These are phyloP conservation scores for Chelon labrosus DNA, from an alignment of 2,797 vertebrate genomes.

Conservation along the genomic window DNA sequence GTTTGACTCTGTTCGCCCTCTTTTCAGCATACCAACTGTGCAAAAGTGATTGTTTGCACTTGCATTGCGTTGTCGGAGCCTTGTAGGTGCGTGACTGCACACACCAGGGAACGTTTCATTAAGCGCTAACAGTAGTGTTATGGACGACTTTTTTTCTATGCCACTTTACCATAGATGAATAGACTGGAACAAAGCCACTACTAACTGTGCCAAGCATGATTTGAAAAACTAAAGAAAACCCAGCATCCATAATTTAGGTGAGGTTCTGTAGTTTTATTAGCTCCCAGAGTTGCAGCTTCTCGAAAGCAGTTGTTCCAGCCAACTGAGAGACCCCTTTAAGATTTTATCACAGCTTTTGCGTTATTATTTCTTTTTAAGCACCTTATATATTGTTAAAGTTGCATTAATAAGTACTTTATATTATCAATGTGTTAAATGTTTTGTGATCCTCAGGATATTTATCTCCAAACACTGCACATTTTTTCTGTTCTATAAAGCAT, in stretches of 20 bases:
- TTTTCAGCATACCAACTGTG: background rate
- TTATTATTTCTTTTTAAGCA: background rate
- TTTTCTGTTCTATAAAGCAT: too few relatives aligned
- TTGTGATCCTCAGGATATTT: background rate
- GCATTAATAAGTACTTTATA: background rate
- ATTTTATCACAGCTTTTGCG: slow-evolving; percentile 5
- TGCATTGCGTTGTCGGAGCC: background rate
- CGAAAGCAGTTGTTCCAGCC: background rate
- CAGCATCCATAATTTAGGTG: background rate
- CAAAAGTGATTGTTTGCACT: slow-evolving; percentile 22
- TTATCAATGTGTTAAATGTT: background rate
- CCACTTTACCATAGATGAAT: slow-evolving; percentile 16
- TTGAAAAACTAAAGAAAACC: slow-evolving; percentile 7
- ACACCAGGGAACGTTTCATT: slow-evolving; percentile 28
- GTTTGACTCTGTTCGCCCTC: background rate
- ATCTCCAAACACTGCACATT: background rate
- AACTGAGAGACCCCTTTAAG: slow-evolving; percentile 1
- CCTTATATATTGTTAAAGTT: background rate
- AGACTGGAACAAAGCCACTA: slow-evolving; percentile 30
- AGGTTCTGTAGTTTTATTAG: slow-evolving; percentile 3
- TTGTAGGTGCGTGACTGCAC: slow-evolving; percentile 40
- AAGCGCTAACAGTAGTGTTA: slow-evolving; percentile 31
- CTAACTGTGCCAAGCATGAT: slow-evolving; percentile 23
- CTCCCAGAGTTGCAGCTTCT: slow-evolving; percentile 10
- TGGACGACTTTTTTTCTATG: slow-evolving; percentile 10